phyloP scores from a whole-genome alignment of 2,113 vertebrate genomes.

The Eublepharis macularius region DNA sequence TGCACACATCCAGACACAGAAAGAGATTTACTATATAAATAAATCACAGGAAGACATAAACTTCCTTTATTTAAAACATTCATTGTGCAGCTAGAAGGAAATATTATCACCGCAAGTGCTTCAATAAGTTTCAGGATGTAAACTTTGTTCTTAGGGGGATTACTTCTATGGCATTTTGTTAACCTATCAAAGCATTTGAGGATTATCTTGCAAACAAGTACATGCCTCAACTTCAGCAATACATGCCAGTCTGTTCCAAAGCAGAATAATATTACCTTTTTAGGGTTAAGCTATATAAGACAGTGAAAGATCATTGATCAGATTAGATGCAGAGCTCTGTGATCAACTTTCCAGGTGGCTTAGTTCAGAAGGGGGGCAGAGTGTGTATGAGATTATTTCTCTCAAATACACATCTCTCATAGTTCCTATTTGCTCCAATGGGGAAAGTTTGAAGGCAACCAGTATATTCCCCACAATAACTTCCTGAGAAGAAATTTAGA shows the following conservation, averaged over 20 bases:
- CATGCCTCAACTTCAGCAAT: background rate
- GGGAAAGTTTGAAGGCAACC: too few relatives aligned
- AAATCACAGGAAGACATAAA: slow-evolving; percentile 8
- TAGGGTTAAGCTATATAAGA: background rate
- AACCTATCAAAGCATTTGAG: slow-evolving; percentile 17
- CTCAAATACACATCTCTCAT: too few relatives aligned
- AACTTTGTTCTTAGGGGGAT: slow-evolving; percentile 31
- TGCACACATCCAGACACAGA: background rate
- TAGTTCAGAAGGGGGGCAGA: too few relatives aligned
- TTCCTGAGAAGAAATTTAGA: too few relatives aligned
- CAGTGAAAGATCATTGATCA: too few relatives aligned
- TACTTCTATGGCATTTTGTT: slow-evolving; percentile 24
- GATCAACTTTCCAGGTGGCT: too few relatives aligned
- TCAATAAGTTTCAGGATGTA: slow-evolving; percentile 23
- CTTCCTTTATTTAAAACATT: slow-evolving; percentile 8
- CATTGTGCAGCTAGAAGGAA: slow-evolving; percentile 18
- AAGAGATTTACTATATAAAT: slow-evolving; percentile 22
- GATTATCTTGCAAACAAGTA: slow-evolving; percentile 26
- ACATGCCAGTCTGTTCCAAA: background rate
- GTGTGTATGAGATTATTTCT: too few relatives aligned
- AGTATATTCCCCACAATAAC: too few relatives aligned
- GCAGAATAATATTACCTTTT: background rate
- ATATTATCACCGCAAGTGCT: slow-evolving; percentile 20
- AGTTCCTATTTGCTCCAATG: too few relatives aligned
- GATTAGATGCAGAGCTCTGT: too few relatives aligned